Conservation (phyloP, 92 coral and sea anemone genomes). For the Siderastrea radians region DNA sequence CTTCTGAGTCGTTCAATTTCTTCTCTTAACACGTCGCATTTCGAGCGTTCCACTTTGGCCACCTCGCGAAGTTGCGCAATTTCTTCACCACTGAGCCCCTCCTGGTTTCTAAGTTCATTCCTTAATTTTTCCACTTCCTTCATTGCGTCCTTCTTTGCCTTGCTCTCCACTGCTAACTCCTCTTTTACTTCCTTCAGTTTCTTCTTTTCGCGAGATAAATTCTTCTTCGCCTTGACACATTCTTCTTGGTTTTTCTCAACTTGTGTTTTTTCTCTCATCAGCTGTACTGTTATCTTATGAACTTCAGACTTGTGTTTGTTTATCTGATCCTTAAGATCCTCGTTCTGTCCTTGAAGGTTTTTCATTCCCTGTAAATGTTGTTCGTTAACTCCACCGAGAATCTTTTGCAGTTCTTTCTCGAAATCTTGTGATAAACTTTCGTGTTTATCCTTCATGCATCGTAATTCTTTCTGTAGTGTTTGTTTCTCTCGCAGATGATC, state of each 20-base stretch:
- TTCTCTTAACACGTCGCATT: conserved; percentile 47
- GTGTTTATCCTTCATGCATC: conserved; percentile 39
- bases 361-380: conserved; percentile 65
- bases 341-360: conserved; percentile 60
- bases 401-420: conserved; percentile 61
- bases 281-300: conserved; percentile 56
- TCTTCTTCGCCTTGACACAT: conserved; percentile 61
- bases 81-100: neutral
- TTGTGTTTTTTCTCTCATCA: conserved; percentile 68
- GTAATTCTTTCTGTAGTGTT: conserved; percentile 47
- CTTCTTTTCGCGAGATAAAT: conserved; percentile 72
- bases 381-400: conserved; percentile 56
- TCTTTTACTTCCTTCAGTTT: conserved; percentile 73
- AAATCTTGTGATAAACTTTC: conserved; percentile 52
- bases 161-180: conserved; percentile 64
- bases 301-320: conserved; percentile 54
- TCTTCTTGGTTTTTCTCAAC: conserved; percentile 61
- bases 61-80: conserved; percentile 17
- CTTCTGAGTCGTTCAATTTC: conserved; percentile 74
- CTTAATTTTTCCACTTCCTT: conserved; percentile 37
- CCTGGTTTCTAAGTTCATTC: conserved; percentile 41
- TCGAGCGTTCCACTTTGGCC: conserved; percentile 8
- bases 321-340: conserved; percentile 64
- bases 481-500: conserved; percentile 66
- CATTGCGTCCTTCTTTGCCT: conserved; percentile 59